Conservation (phyloP, 2,113 vertebrate species). For the Paralichthys olivaceus region DNA sequence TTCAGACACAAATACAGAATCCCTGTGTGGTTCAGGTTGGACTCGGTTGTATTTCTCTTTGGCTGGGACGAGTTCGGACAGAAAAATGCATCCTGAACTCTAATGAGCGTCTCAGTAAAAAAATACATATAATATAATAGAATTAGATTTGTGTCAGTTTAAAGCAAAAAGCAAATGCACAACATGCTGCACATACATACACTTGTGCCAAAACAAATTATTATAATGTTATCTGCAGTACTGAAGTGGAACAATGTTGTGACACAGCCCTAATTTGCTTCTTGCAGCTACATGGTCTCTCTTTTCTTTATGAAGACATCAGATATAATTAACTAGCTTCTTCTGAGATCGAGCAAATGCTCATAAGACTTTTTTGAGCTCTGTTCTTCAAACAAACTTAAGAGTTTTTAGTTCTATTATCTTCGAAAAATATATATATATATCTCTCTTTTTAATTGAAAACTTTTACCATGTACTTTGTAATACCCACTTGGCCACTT, state of each 20-base stretch:
- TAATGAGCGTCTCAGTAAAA: too few species aligned
- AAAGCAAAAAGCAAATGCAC: not conserved
- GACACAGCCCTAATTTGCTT: slow-evolving; percentile 30
- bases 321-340: slow-evolving; percentile 47
- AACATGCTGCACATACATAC: not conserved
- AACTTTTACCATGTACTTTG: slow-evolving; percentile 26
- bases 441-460: slow-evolving; percentile 37
- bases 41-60: too few species aligned
- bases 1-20: too few species aligned
- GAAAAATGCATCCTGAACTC: too few species aligned
- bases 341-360: slow-evolving; percentile 30
- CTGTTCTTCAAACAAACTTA: slow-evolving; percentile 48
- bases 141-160: not conserved
- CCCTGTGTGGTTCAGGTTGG: too few species aligned
- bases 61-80: too few species aligned
- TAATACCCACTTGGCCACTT: slow-evolving; percentile 37
- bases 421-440: not conserved
- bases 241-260: slow-evolving; percentile 23
- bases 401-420: slow-evolving; percentile 42
- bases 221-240: not conserved
- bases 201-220: slow-evolving; percentile 6
- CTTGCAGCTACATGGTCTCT: slow-evolving; percentile 5
- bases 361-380: slow-evolving; percentile 57
- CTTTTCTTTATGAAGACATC: slow-evolving; percentile 40
- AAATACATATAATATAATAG: too few species aligned